Base-by-base conservation (phyloP, 2,113 vertebrate genomes). In the Toxostoma redivivum region DNA sequence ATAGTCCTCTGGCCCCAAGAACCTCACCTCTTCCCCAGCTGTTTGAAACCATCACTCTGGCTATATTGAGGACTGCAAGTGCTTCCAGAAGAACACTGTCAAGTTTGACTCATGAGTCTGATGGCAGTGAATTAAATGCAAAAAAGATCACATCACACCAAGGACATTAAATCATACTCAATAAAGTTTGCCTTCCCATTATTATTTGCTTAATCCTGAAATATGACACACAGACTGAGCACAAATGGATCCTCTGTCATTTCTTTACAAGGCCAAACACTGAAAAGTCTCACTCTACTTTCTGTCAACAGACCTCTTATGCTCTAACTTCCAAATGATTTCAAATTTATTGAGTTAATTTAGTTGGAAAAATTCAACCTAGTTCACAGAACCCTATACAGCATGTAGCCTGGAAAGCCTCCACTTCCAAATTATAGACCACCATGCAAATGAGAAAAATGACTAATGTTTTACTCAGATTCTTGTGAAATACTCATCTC, bases 181-280 rank as follows among this genome's bases (percentile, higher is more conserved):
- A 53, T 96, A 85, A 72, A 58, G 30, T 91, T 83, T 71, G 54
- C 47, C 31, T 82, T 78, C 61, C 21, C 42, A 38, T 78, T 92
- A 69, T 88, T 89, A 88, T 77, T 88, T 86, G 51, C 60, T 96
- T 90, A 94, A 87, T 94, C 81, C 53, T 85, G 70, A 88, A 88
- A 91, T 1, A 5, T 5, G 33, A 18, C 16, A 7, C 8, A 7
- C 61, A 92, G 47, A 23, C 33, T 56, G 60, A 88, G 51, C 33
- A 81, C 50, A 77, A 92, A 86, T 38, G 69, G 80, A 94, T 85
- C n/a, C 71, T 66, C 53, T 61, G 80, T 50, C 70, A 65, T 86
- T 64, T 25, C 81, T 95, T 92, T 61, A 70, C n/a, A 84, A 79
- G 88, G 38, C 37, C 53, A 76, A 83, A 64, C 57, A 81, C 1